Conservation (phyloP, 1,140 invertebrate species). For the Gonioctena quinquepunctata region DNA sequence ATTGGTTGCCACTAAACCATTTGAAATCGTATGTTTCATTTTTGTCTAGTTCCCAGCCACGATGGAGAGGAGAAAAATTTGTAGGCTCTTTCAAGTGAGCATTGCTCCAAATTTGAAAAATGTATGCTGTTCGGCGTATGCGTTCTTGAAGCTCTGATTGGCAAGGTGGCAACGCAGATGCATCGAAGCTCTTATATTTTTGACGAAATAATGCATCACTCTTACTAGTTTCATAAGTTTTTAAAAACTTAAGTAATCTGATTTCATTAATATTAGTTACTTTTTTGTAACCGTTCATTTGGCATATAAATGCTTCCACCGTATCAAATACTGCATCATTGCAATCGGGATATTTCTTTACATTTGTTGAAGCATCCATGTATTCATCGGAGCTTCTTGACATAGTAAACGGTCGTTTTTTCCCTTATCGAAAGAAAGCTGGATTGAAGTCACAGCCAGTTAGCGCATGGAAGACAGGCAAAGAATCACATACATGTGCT, state of each 20-base stretch:
- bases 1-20: neutral
- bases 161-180: neutral
- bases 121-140: neutral
- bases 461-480: too few relatives aligned
- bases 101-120: neutral
- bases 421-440: too few relatives aligned
- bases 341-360: too few relatives aligned
- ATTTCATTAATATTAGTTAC: neutral
- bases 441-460: too few relatives aligned
- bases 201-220: neutral
- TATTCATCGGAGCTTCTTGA: too few relatives aligned
- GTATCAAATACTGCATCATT: neutral
- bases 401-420: too few relatives aligned
- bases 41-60: neutral
- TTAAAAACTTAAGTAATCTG: neutral
- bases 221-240: neutral
- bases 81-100: neutral
- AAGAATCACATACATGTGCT: too few relatives aligned
- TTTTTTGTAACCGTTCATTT: neutral
- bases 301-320: neutral
- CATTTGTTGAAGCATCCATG: too few relatives aligned
- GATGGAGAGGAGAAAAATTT: neutral
- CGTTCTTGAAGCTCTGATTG: neutral
- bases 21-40: neutral
- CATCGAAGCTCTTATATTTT: neutral